These are phyloP conservation scores for Pseudorhombus dupliciocellatus DNA, from an alignment of 2,113 vertebrate genomes.

Conservation along the genomic window DNA sequence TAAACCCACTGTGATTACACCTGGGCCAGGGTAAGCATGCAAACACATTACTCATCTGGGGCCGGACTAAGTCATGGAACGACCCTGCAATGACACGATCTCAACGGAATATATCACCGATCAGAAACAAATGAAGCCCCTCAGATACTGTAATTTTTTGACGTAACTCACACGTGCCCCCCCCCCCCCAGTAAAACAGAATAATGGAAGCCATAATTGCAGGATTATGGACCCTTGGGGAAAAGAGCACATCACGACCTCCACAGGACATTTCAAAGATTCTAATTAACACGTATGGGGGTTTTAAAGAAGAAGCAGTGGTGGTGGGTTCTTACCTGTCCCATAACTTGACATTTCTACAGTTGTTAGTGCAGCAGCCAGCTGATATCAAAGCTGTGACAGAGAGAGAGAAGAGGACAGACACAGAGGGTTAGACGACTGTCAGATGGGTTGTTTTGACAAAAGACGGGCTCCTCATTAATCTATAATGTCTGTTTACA, in stretches of 20 bases:
- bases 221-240: constrained; percentile 48
- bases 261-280: constrained; percentile 30
- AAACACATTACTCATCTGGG: constrained; percentile 55
- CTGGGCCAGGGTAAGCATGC: constrained; percentile 35
- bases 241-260: constrained; percentile 50
- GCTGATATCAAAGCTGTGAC: constrained; percentile 81
- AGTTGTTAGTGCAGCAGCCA: constrained; percentile 83
- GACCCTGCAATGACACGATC: constrained; percentile 39
- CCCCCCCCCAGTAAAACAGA: constrained; percentile 14
- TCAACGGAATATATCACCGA: background rate
- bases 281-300: constrained; percentile 44
- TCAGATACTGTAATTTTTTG: background rate
- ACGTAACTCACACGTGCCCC: constrained; percentile 23
- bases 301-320: constrained; percentile 11
- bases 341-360: constrained; percentile 84
- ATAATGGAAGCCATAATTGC: constrained; percentile 60
- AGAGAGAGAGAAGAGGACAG: constrained; percentile 19
- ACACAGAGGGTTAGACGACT: constrained; percentile 26
- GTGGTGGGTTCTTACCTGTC: constrained; percentile 73
- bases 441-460: constrained; percentile 52
- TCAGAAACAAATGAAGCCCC: background rate
- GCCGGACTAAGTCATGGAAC: constrained; percentile 11
- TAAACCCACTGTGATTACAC: constrained; percentile 65
- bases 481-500: constrained; percentile 42
- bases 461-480: constrained; percentile 36